Conservation (phyloP, 2,113 vertebrate species). For the Zosterops borbonicus region DNA sequence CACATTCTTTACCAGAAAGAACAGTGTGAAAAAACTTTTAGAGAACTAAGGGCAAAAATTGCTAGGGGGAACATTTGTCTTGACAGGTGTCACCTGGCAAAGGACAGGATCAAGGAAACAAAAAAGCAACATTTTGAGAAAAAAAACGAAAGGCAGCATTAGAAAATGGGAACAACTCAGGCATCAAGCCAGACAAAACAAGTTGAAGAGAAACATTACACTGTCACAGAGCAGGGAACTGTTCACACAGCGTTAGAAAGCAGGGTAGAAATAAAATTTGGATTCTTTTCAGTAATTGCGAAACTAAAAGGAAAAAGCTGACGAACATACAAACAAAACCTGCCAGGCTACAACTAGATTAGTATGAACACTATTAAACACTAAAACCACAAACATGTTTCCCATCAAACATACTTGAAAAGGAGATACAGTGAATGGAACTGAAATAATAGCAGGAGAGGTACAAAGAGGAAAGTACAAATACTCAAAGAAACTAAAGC, state of each 20-base stretch:
- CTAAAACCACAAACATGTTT: accelerated
- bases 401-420: background rate
- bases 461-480: background rate
- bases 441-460: background rate
- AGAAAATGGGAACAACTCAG: background rate
- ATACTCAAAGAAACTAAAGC: background rate
- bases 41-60: background rate
- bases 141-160: background rate
- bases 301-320: background rate
- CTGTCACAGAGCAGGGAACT: background rate
- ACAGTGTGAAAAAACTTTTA: background rate
- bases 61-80: background rate
- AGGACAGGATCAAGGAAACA: background rate
- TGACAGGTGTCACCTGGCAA: background rate
- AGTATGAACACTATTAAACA: background rate
- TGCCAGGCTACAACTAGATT: background rate
- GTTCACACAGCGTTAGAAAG: background rate
- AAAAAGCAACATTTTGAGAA: background rate
- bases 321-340: background rate
- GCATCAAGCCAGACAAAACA: background rate
- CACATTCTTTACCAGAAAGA: background rate
- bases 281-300: background rate
- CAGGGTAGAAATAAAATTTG: background rate
- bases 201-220: background rate
- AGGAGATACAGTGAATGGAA: background rate